phyloP scores from a whole-genome alignment of 2,888 invertebrate genomes.

The Mesorhabditis spiculigera region DNA sequence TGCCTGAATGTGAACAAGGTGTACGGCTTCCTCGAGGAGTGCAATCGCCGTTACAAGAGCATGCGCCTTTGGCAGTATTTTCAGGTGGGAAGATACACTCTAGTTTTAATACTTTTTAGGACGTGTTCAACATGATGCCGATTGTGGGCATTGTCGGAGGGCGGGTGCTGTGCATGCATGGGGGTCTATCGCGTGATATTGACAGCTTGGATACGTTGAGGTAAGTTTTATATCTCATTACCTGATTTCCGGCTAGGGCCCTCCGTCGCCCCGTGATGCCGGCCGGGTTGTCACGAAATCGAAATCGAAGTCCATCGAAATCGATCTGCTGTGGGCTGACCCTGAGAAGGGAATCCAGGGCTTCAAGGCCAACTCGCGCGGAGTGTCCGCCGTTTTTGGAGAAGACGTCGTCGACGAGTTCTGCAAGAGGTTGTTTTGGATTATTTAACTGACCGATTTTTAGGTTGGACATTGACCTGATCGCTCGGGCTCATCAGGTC shows the following conservation, averaged over 20 bases:
- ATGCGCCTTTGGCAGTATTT: neutral
- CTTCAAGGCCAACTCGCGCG: constrained; percentile 49
- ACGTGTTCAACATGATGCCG: constrained; percentile 1
- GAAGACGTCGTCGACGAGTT: constrained; percentile 63
- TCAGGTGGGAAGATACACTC: neutral
- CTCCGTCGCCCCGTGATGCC: neutral
- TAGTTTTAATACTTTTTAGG: neutral
- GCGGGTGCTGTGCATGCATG: neutral
- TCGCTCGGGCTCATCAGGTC: constrained; percentile 46
- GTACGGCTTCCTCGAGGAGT: constrained; percentile 2
- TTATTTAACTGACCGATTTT: neutral
- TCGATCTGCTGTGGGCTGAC: constrained; percentile 18
- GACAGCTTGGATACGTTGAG: constrained; percentile 1
- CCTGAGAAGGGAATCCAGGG: constrained; percentile 13
- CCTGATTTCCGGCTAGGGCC: neutral
- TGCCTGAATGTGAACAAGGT: constrained; percentile 1
- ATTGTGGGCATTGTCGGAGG: neutral
- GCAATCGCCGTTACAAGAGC: neutral
- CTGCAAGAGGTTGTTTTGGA: constrained; percentile 59
- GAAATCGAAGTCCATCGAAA: neutral
- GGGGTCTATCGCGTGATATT: neutral
- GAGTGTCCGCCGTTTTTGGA: constrained; percentile 65
- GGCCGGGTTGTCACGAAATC: too few relatives aligned
- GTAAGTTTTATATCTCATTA: neutral
- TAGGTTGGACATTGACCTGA: neutral